phyloP scores from a whole-genome alignment of 2,797 vertebrate species.

The Acanthopagrus latus region DNA sequence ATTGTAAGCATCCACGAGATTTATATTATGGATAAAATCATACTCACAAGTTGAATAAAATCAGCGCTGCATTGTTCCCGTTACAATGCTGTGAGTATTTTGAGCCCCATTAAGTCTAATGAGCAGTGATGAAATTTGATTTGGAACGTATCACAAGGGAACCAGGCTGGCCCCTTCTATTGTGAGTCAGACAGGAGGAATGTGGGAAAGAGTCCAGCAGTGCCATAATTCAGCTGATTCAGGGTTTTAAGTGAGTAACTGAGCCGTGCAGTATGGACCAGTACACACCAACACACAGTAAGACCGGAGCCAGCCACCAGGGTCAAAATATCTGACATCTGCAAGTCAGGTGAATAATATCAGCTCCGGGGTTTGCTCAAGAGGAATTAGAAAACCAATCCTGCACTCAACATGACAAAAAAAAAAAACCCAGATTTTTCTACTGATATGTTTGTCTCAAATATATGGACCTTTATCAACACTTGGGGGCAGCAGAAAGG shows the following conservation, averaged over 20 bases:
- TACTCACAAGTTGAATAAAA: not conserved
- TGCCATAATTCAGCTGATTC: constrained; percentile 61
- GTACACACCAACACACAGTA: constrained; percentile 2
- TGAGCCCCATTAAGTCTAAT: constrained; percentile 35
- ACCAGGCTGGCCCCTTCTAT: constrained; percentile 38
- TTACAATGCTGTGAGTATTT: constrained; percentile 3
- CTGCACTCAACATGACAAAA: not conserved
- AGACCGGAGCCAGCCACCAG: constrained; percentile 13
- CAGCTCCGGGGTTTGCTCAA: constrained; percentile 15
- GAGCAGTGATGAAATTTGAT: constrained; percentile 45
- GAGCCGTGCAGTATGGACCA: constrained; percentile 37
- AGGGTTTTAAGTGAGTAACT: constrained; percentile 56
- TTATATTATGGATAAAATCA: not conserved
- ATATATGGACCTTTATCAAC: constrained; percentile 13
- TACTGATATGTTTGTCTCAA: not conserved
- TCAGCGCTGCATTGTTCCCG: not conserved
- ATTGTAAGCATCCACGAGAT: not conserved
- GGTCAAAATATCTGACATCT: constrained; percentile 7
- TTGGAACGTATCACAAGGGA: constrained; percentile 35
- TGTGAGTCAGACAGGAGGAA: constrained; percentile 63
- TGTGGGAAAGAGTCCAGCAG: constrained; percentile 64
- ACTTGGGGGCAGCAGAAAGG: constrained; percentile 45
- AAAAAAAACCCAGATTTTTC: not conserved
- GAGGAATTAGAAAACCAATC: not conserved
- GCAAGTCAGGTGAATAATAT: not conserved